Base-by-base conservation (phyloP, 2,797 vertebrate species). In the Fringilla coelebs region DNA sequence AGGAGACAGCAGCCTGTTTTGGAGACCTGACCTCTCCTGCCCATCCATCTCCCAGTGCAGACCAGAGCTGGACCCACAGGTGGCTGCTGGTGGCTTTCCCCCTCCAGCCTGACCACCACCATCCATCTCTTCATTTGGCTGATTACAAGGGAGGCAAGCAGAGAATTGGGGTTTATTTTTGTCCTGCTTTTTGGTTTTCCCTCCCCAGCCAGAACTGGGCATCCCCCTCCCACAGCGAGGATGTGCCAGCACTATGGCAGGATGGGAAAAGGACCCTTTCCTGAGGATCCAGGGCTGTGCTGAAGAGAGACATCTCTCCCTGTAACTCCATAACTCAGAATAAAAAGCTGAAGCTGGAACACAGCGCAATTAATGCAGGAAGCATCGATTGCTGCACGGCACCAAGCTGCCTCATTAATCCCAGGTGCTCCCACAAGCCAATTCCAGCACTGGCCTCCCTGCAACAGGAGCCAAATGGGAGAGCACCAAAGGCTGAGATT, bases 361-460 rank as follows among this genome's bases (percentile, higher is more conserved):
- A 93, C 71, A 4, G 36, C 20, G 10, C 97, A 97, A 98, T 98
- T 97, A 98, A 98, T 97, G 97, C 96, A 41, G 97, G 94, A 88
- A 96, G 93, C 97, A 98, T 97, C 96, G 97, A 98, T 98, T 96
- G 96, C 95, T 97, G 96, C 87, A 14, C 78, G 26, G 95, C 97
- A 95, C 97, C 96, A 96, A 96, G 96, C 96, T 68, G 97, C 49
- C 96, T 98, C 98, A 98, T 98, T 98, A 98, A 98, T 98, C 98
- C 97, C 97, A 98, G 96, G 97, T 96, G 97, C 95, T 97, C 95
- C 96, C 54, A 90, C 91, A 43, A 97, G 96, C 91, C 95, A 91
- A 76, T 96, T 93, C 96, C 79, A 95, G 95, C 80, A 10, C 86
- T 1, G 1, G 86, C 85, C 93, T 96, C 95, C 90, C 93, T 68